Evolutionary conservation across 53 echinoderm and acorn worm genomes (phyloP), one percentile per base, ranked within the genome.

Genomic region (Holothuria scabra): DNA sequence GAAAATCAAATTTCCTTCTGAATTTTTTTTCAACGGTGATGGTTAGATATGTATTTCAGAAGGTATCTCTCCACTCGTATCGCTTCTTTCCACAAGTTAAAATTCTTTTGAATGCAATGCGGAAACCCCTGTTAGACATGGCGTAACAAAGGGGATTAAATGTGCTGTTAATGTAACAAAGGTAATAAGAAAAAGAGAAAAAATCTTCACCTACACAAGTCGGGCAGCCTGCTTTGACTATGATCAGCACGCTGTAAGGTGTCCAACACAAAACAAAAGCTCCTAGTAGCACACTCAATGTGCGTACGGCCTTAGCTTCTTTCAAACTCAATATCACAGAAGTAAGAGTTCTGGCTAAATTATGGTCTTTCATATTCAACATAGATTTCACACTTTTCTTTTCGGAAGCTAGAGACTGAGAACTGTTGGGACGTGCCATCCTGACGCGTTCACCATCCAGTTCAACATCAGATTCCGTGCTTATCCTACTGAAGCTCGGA

Each of bases 111-210:
- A 95, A 95, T 9, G 95, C 95, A 49, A 88, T 78, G 65, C 90
- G 90, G 65, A 95, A 95, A 20, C 93, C 93, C 25, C 87, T 84
- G 76, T 95, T 95, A 25, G 95, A 88, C 34, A 95, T 86, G 25
- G 95, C 95, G 67, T 95, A 95, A 46, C 95, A 95, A 46, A 86
- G 35, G 8, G 95, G 95, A 67, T 95, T 95, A 60, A 86, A 93
- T 2, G 95, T 90, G 70, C 95, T 95, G 74, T 95, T 95, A 67
- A 95, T 95, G 82, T 95, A 95, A 61, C 95, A 95, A 81, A 95
- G 82, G 41, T 87, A 95, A 63, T 95, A 95, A 69, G 91, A 93
- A 32, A 95, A 91, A 22, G 85, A 81, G 44, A 91, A 95, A 9
- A 93, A 75, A 46, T 86, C 85, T 55, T 89, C 86, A 37, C 64